These are phyloP conservation scores for Perodicticus potto DNA, from an alignment of 2,797 vertebrate genomes.

Conservation along the genomic window DNA sequence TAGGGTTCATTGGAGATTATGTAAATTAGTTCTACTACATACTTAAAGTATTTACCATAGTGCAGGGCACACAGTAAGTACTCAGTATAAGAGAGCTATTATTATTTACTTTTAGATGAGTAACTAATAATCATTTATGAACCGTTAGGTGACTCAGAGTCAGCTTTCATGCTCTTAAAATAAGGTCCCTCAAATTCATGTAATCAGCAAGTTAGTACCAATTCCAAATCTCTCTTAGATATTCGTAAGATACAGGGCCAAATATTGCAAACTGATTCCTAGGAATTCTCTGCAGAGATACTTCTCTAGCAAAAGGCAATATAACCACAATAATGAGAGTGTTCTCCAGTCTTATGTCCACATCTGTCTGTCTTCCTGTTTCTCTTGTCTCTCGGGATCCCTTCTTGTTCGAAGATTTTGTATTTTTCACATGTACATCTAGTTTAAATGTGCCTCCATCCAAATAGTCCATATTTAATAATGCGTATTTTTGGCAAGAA, in stretches of 20 bases:
- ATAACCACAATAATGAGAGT: not conserved
- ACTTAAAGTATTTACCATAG: conserved; percentile 20
- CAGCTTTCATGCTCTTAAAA: conserved; percentile 7
- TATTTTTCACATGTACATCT: conserved; percentile 66
- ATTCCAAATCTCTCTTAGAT: not conserved
- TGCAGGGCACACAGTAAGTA: not conserved
- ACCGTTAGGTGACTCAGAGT: not conserved
- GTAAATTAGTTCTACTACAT: not conserved
- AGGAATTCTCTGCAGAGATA: not conserved
- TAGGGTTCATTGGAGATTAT: not conserved
- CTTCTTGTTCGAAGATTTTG: conserved; percentile 46
- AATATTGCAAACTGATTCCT: not conserved
- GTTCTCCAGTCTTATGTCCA: not conserved
- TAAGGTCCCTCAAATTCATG: not conserved
- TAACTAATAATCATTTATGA: not conserved
- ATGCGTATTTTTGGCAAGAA: conserved; percentile 74
- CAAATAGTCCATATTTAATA: conserved; percentile 65
- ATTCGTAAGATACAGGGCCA: not conserved
- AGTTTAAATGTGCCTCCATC: conserved; percentile 64
- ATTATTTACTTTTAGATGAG: conserved; percentile 4
- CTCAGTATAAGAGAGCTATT: not conserved
- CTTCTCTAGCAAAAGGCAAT: not conserved
- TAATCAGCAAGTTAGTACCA: not conserved
- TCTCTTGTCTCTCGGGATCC: conserved; percentile 19
- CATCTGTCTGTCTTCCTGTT: conserved; percentile 62